Percentiles rank a stretch among this genome's conserved stretches.
Evolutionary conservation across 2,113 vertebrate species (phyloP).

Genomic region (Laticauda laticaudata): DNA sequence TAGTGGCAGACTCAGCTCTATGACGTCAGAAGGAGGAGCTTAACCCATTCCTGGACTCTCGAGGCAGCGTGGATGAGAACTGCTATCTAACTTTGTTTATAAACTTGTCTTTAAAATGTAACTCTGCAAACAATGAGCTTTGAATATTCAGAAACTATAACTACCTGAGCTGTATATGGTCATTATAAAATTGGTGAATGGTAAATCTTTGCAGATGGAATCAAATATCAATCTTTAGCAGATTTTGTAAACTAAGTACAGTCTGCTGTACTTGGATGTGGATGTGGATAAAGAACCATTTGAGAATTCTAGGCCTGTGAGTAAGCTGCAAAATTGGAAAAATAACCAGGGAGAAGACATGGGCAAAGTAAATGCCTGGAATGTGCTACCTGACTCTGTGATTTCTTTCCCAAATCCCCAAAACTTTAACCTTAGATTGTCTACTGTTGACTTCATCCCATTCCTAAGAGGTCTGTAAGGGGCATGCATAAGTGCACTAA

Average conservation of each 20-base stretch:
- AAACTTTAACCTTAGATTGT: too few relatives aligned
- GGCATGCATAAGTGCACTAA: too few relatives aligned
- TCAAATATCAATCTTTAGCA: not conserved
- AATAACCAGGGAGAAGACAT: not conserved
- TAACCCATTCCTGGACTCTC: too few relatives aligned
- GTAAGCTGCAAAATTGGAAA: not conserved
- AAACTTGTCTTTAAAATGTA: not conserved
- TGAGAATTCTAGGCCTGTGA: not conserved
- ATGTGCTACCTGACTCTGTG: too few relatives aligned
- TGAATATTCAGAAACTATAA: not conserved
- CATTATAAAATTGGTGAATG: not conserved
- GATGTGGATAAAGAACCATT: not conserved
- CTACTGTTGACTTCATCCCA: too few relatives aligned
- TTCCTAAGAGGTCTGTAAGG: too few relatives aligned
- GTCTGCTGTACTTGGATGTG: not conserved
- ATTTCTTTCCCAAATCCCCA: too few relatives aligned
- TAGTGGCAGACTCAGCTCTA: too few relatives aligned
- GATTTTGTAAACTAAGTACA: not conserved
- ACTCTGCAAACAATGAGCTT: not conserved
- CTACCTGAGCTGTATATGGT: not conserved
- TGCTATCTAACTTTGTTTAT: conserved; percentile 5
- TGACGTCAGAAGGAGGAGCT: too few relatives aligned
- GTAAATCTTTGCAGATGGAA: not conserved
- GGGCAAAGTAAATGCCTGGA: not conserved
- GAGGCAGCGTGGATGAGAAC: too few relatives aligned